Evolutionary conservation across 2,888 invertebrate species (phyloP).

Genomic region (Thymelicus sylvestris): DNA sequence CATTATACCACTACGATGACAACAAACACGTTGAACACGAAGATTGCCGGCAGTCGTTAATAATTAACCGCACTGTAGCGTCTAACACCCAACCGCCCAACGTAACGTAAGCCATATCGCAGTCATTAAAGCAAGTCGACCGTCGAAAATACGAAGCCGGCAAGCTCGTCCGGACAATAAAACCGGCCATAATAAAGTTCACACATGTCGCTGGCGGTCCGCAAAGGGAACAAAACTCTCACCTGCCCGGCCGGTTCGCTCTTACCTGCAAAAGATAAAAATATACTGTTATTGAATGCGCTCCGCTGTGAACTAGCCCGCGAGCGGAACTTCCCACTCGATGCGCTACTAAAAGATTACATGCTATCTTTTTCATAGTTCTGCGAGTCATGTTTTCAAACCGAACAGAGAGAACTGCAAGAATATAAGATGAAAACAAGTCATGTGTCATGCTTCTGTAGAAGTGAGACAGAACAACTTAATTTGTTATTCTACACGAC

Average conservation of each 20-base stretch:
- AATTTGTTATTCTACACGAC: background rate
- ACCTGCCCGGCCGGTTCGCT: slow-evolving; percentile 59
- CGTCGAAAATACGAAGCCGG: slow-evolving; percentile 40
- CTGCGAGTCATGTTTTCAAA: slow-evolving; percentile 38
- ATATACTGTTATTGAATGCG: slow-evolving; percentile 57
- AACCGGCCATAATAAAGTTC: slow-evolving; percentile 72
- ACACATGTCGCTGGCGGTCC: slow-evolving; percentile 61
- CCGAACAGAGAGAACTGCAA: background rate
- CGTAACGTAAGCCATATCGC: slow-evolving; percentile 47
- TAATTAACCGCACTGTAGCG: slow-evolving; percentile 13
- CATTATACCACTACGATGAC: background rate
- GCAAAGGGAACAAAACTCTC: slow-evolving; percentile 70
- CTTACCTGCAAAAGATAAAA: slow-evolving; percentile 75
- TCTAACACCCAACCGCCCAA: slow-evolving; percentile 42
- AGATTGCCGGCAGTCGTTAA: background rate
- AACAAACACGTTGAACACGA: background rate
- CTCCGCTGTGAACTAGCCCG: slow-evolving; percentile 25
- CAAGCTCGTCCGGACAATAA: slow-evolving; percentile 57
- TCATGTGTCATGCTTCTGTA: background rate
- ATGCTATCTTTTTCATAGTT: slow-evolving; percentile 29
- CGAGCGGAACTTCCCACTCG: slow-evolving; percentile 33
- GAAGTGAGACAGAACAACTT: slow-evolving; percentile 26
- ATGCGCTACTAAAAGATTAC: slow-evolving; percentile 32
- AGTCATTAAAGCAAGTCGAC: slow-evolving; percentile 52
- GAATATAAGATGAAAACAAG: background rate